Evolutionary conservation across 2,797 vertebrate genomes (phyloP), one percentile per base, ranked within the genome.

Genomic region (Cercopithecus petaurista): DNA sequence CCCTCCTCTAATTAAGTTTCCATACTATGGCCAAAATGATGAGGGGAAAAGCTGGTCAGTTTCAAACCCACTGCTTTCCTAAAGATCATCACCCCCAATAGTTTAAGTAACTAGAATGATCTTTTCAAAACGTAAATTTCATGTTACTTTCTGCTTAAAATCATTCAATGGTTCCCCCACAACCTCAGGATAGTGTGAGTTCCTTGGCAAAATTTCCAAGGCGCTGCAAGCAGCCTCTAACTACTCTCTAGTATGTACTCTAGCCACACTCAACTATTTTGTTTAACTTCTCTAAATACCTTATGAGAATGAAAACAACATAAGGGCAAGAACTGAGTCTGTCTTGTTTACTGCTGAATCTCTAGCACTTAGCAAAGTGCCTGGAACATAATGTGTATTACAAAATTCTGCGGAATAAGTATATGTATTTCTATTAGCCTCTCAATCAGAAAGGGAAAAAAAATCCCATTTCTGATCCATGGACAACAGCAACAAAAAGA

Each of bases 101-200:
- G 41, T 93, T 77, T 81, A 86, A 87, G 64, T 84, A 85, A 73
- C 15, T 39, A 43, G 26, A 85, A 93, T 73, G 6, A 33, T 43
- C 19, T 72, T 94, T 90, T 61, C 24, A 33, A 85, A 77, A 94
- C 88, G 28, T 22, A 90, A 87, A 96, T 81, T 92, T 85, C 90
- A 73, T 10, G 13, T 81, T 81, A 83, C 14, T 75, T 5, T 93
- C 76, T 92, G 26, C 81, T 95, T 90, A 50, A 95, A 85, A 41
- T 87, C 33, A 59, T 84, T 59, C 41, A 84, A 7, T 11, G 4
- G 30, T 13, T 75, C 57, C 22, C 57, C 52, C 21, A 21, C 19
- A 82, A 43, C 3, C 36, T 55, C 73, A 55, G 17, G 55, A 77
- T 2, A 57, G 15, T 46, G 70, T 70, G 91, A 89, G 91, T 15